Evolutionary conservation across 2,113 vertebrate species (phyloP).

Genomic region (Sprattus sprattus): DNA sequence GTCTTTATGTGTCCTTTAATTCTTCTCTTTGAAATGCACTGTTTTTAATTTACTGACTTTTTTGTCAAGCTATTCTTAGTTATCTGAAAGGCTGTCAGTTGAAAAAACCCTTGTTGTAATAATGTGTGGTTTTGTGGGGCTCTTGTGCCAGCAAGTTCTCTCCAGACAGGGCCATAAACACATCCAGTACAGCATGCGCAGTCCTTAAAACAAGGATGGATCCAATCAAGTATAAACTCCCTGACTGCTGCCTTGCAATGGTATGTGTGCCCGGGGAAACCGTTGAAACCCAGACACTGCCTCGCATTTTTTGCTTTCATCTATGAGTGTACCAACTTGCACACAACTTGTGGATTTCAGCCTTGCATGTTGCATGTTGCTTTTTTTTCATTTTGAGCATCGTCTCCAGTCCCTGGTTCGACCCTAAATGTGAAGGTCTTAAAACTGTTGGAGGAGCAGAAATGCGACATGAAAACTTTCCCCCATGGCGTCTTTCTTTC

Average conservation of each 20-base stretch:
- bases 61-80: background rate
- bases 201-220: constrained; percentile 29
- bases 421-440: background rate
- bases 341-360: background rate
- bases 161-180: constrained; percentile 62
- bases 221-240: constrained; percentile 43
- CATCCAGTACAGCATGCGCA: constrained; percentile 39
- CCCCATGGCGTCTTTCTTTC: background rate
- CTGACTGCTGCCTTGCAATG: background rate
- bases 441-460: background rate
- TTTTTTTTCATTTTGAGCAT: too few relatives aligned
- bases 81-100: constrained; percentile 59
- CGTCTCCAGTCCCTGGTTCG: too few relatives aligned
- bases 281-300: background rate
- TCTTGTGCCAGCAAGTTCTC: constrained; percentile 59
- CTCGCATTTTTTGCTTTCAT: background rate
- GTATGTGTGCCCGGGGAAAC: background rate
- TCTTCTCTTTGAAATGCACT: background rate
- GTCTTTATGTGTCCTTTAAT: background rate
- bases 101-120: constrained; percentile 67
- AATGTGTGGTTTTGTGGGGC: constrained; percentile 59
- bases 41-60: background rate
- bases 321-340: background rate
- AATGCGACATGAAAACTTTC: background rate
- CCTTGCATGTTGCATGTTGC: too few relatives aligned